phyloP scores from a whole-genome alignment of 2,888 invertebrate species.

The Stramonita haemastoma region DNA sequence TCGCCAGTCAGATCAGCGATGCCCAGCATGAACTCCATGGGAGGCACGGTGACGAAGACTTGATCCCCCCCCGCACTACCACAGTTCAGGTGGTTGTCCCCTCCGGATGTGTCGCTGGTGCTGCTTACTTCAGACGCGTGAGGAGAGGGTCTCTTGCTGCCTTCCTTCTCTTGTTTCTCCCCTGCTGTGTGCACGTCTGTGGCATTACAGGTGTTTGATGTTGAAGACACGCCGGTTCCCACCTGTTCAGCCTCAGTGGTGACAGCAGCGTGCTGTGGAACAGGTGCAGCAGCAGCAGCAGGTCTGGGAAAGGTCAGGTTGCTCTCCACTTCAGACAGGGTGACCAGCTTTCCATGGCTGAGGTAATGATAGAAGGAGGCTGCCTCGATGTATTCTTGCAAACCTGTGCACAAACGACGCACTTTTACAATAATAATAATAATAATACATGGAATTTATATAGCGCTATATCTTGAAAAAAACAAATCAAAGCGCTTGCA shows the following conservation, averaged over 20 bases:
- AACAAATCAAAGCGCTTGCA: too few relatives aligned
- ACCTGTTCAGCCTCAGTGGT: not conserved
- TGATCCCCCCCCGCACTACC: not conserved
- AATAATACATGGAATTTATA: too few relatives aligned
- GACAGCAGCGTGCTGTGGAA: not conserved
- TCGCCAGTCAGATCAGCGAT: constrained; percentile 93
- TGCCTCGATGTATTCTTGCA: constrained; percentile 92
- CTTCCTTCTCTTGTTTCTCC: not conserved
- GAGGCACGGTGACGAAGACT: constrained; percentile 67
- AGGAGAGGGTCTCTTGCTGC: not conserved
- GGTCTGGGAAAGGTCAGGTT: constrained; percentile 56
- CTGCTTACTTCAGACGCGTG: constrained; percentile 25
- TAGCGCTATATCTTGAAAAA: too few relatives aligned
- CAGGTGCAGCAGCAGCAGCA: not conserved
- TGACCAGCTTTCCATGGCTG: constrained; percentile 81
- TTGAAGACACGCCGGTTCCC: not conserved
- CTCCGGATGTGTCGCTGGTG: constrained; percentile 18
- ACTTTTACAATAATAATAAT: too few relatives aligned
- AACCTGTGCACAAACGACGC: constrained; percentile 68
- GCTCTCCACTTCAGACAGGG: constrained; percentile 80
- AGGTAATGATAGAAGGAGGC: constrained; percentile 87
- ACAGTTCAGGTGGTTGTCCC: not conserved
- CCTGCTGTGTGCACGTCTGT: not conserved
- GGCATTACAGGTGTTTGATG: not conserved
- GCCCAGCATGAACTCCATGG: constrained; percentile 85